Conservation (phyloP, 2,113 vertebrate species). For the Gyps fulvus region DNA sequence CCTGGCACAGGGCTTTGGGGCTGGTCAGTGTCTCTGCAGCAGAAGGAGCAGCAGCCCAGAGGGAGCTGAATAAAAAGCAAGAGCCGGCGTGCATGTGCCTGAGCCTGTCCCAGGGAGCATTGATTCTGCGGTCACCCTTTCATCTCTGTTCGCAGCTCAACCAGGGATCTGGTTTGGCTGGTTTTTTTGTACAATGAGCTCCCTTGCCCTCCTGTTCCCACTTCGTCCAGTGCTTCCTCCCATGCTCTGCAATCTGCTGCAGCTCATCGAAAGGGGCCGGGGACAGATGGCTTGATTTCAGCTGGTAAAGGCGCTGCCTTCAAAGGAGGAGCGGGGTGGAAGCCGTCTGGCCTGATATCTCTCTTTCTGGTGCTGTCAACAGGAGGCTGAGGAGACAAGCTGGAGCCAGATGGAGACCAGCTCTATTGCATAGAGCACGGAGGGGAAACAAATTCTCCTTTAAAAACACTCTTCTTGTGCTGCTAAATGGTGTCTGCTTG, state of each 20-base stretch:
- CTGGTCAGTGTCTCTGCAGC: fast-evolving
- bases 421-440: not conserved
- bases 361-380: not conserved
- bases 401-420: not conserved
- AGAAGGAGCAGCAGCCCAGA: not conserved
- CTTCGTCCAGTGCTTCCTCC: not conserved
- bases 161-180: not conserved
- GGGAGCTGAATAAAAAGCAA: not conserved
- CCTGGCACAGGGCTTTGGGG: fast-evolving
- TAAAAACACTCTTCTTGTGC: not conserved
- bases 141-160: not conserved
- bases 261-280: fast-evolving
- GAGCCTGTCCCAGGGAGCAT: not conserved
- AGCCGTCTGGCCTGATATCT: not conserved
- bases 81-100: fast-evolving
- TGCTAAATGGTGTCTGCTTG: not conserved
- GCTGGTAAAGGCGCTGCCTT: slow-evolving; percentile 19
- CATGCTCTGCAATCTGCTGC: not conserved
- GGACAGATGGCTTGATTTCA: slow-evolving; percentile 22
- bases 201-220: not conserved
- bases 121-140: not conserved
- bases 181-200: not conserved
- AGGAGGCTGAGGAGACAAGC: not conserved
- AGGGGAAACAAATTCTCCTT: not conserved
- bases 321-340: not conserved